Base-by-base conservation (phyloP, 2,113 vertebrate genomes). In the Gnathonemus longibarbis region DNA sequence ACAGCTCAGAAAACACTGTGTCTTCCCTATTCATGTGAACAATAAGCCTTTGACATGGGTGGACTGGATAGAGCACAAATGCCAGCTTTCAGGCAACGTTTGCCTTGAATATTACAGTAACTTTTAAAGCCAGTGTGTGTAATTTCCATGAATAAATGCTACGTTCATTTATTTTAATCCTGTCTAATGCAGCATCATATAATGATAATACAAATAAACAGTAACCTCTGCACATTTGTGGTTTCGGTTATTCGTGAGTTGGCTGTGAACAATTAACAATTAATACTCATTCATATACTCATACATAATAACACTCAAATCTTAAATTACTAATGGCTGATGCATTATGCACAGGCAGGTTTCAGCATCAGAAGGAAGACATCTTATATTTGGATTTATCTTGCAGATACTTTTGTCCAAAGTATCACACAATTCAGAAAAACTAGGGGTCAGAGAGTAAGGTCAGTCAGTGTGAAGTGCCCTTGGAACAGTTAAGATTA, bases 21-120 rank as follows among this genome's bases (percentile, higher is more conserved):
- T 35, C n/a, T 31, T 89, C 48, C n/a, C 48, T 52, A 19, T 45
- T 86, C 49, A 49, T n/a, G 52, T 74, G 88, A 90, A 80, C 74
- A 80, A 80, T 42, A 19, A 80, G 13, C 74, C 15, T 80, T 80
- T 80, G 74, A 80, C 35, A 80, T 39, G 31, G 74, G 2, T 17
- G 74, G 8, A 80, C 13, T 11, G 74, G 35, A 42, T 39, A 42
- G 13, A 17, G 35, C 31, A 42, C 35, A 80, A 80, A 80, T 35
- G 31, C 1, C 3, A 17, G 70, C 66, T 74, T 74, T 13, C 70
- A 39, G 31, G 70, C 70, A 77, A 35, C 1, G 3, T 77, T 39
- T 35, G 10, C 70, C n/a, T 35, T 77, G 70, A 77, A 39, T 21
- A 4, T 31, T 77, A 13, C 15, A 15, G 70, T 42, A 80, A 80